A percentile compares a stretch with the other conserved stretches of the same genome.
phyloP scores from a whole-genome alignment of 2,888 invertebrate species.

The Heliconius sara region DNA sequence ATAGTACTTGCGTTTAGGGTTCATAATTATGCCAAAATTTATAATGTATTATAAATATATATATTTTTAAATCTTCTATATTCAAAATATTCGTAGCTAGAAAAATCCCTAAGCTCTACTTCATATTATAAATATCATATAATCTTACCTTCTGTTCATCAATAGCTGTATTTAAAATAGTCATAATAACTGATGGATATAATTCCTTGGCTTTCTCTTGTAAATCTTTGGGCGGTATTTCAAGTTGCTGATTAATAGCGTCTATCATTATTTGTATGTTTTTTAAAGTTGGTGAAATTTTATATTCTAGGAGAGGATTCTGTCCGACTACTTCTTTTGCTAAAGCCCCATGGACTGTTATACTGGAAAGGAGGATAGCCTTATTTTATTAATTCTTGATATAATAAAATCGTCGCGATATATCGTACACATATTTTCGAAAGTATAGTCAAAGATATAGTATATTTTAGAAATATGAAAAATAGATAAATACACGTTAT shows the following conservation, averaged over 20 bases:
- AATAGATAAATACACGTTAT: too few relatives aligned
- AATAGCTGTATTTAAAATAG: slow-evolving; percentile 65
- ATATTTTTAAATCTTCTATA: too few relatives aligned
- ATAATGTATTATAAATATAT: too few relatives aligned
- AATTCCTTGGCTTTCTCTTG: slow-evolving; percentile 56
- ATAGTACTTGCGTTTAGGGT: too few relatives aligned
- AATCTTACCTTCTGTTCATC: slow-evolving; percentile 70
- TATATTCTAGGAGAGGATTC: slow-evolving; percentile 71
- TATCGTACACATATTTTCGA: too few relatives aligned
- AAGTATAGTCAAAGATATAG: too few relatives aligned
- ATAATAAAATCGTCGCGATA: too few relatives aligned
- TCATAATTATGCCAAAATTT: too few relatives aligned
- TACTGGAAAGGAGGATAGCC: slow-evolving; percentile 56
- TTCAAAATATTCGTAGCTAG: too few relatives aligned
- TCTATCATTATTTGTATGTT: slow-evolving; percentile 62
- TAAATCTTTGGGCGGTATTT: slow-evolving; percentile 54
- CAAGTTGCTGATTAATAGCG: slow-evolving; percentile 67
- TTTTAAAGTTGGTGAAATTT: slow-evolving; percentile 68
- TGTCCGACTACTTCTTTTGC: slow-evolving; percentile 78
- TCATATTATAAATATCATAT: not conserved
- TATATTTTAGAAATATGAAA: too few relatives aligned
- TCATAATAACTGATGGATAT: slow-evolving; percentile 63
- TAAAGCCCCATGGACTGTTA: slow-evolving; percentile 75
- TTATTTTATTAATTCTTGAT: too few relatives aligned
- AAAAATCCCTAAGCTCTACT: too few relatives aligned